Evolutionary conservation across 2,113 vertebrate genomes (phyloP), one percentile per base, ranked within the genome.

Genomic region (Periophthalmus modestus): DNA sequence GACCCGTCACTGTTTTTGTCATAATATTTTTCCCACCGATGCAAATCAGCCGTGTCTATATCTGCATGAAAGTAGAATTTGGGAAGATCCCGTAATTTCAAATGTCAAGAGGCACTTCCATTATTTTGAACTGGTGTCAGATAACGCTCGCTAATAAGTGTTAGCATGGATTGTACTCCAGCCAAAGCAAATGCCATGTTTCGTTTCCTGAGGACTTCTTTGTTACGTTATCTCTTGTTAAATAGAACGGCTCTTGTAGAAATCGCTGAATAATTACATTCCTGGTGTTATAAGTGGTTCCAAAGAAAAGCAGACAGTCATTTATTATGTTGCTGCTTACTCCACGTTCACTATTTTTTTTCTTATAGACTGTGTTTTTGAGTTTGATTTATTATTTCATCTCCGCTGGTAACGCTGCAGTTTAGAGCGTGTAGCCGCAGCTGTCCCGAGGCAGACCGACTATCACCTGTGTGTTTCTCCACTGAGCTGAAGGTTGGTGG

Each of bases 51-150:
- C 1, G 18, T 19, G 5, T 16, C 18, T 52, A 52, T 18, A 43
- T 1, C 5, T 19, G 16, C 11, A 0, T 23, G 55, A 13, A 19
- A 36, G 33, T 59, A 65, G 73, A 28, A 61, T 78, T 71, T 43
- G 43, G 43, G 57, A 73, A 68, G 65, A 69, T 11, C 43, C 4
- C 16, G 33, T 24, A 34, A 79, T 72, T 73, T 11, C 71, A 82
- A 74, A 80, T 80, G 74, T 80, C 80, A 75, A 36, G 58, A 70
- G 47, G 43, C 66, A 74, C 69, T 77, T 34, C 48, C 55, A 66
- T 75, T 24, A 57, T 71, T 61, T 55, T 9, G 16, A 62, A 34
- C 36, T 58, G 21, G 69, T 39, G 69, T 75, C 62, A 75, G 36
- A 82, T 77, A 75, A 39, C 21, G 21, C 71, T 75, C 11, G n/a